phyloP scores from a whole-genome alignment of 2,797 vertebrate genomes.

The Poeciliopsis gracilis region DNA sequence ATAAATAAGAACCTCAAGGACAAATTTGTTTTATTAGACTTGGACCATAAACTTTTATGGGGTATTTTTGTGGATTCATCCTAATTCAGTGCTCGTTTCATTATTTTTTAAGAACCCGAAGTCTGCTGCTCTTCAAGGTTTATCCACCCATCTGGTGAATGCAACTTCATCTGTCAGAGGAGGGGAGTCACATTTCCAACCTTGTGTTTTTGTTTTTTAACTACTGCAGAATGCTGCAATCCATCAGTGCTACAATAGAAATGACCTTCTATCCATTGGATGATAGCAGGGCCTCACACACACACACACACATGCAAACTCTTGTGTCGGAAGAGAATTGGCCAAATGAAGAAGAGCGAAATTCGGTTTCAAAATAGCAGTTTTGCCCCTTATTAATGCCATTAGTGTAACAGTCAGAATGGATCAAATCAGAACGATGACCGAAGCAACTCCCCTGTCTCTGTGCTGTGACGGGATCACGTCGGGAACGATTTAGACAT shows the following conservation, averaged over 20 bases:
- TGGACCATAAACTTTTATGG: conserved; percentile 16
- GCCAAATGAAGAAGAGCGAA: conserved; percentile 70
- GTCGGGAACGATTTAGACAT: conserved; percentile 80
- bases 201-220: conserved; percentile 73
- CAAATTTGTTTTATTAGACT: conserved; percentile 21
- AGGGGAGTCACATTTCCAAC: conserved; percentile 75
- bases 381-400: conserved; percentile 87
- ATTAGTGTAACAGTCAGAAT: conserved; percentile 88
- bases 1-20: conserved; percentile 29
- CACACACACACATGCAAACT: conserved; percentile 11
- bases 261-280: conserved; percentile 64
- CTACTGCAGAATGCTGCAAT: conserved; percentile 75
- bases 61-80: background rate
- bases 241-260: conserved; percentile 66
- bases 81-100: background rate
- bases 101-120: conserved; percentile 4
- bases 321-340: conserved; percentile 53
- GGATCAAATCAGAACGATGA: conserved; percentile 83
- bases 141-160: conserved; percentile 74
- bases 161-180: conserved; percentile 76
- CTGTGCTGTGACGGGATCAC: conserved; percentile 76
- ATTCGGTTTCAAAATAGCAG: conserved; percentile 83
- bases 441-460: conserved; percentile 82
- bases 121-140: conserved; percentile 6
- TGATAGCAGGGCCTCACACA: conserved; percentile 25